phyloP scores from a whole-genome alignment of 2,113 vertebrate genomes.

The Nothoprocta perdicaria region DNA sequence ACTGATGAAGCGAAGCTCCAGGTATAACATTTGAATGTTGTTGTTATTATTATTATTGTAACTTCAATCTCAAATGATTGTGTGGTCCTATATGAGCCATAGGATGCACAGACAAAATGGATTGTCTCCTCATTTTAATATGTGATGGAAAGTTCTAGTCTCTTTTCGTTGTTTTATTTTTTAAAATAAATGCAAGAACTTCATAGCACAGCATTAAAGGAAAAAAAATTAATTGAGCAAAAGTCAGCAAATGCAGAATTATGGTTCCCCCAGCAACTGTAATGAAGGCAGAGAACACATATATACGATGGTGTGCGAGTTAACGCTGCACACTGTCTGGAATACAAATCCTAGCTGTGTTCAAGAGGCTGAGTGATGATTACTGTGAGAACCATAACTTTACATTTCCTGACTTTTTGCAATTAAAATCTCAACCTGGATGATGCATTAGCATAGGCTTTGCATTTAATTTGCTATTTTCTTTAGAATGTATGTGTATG shows the following conservation, averaged over 20 bases:
- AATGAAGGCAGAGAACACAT: conserved; percentile 56
- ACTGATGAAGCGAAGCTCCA: neutral
- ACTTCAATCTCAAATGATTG: neutral
- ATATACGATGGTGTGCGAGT: conserved; percentile 7
- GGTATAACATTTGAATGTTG: neutral
- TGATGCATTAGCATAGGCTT: conserved; percentile 74
- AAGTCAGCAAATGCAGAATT: conserved; percentile 72
- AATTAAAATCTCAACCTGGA: conserved; percentile 75
- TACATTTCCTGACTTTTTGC: conserved; percentile 71
- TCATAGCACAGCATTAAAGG: conserved; percentile 39
- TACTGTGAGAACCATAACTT: conserved; percentile 65
- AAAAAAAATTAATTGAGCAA: conserved; percentile 66
- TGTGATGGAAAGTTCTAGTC: neutral
- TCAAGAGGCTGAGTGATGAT: conserved; percentile 68
- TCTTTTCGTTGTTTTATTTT: neutral
- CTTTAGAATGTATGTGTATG: conserved; percentile 46
- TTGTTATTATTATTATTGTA: neutral
- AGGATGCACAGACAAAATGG: neutral
- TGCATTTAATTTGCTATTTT: conserved; percentile 74
- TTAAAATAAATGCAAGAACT: conserved; percentile 54
- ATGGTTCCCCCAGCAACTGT: conserved; percentile 72
- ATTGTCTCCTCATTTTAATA: neutral
- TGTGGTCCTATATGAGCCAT: neutral
- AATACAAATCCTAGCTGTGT: conserved; percentile 65
- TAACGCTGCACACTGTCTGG: neutral